These are phyloP conservation scores for Samia ricini DNA, from an alignment of 1,140 invertebrate species.

Conservation along the genomic window DNA sequence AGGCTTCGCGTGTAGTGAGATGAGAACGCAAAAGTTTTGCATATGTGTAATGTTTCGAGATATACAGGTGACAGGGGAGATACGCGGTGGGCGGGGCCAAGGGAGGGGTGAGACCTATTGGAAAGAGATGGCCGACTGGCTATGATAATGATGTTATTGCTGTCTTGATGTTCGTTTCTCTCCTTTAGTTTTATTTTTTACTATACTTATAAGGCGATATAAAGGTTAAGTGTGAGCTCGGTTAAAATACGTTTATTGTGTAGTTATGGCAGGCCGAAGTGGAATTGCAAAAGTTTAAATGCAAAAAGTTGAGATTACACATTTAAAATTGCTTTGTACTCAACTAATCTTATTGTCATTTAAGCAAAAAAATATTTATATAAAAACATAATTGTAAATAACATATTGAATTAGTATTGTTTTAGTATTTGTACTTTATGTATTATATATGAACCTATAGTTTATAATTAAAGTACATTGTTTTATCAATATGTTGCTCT, in stretches of 20 bases:
- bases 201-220: constrained; percentile 77
- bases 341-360: not conserved
- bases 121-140: constrained; percentile 73
- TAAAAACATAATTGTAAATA: too few relatives aligned
- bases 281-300: constrained; percentile 31
- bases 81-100: constrained; percentile 70
- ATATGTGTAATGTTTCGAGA: constrained; percentile 77
- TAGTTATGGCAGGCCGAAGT: constrained; percentile 49
- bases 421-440: too few relatives aligned
- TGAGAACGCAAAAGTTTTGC: constrained; percentile 72
- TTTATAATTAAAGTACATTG: too few relatives aligned
- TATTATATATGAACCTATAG: too few relatives aligned
- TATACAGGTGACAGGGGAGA: constrained; percentile 74
- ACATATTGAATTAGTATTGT: too few relatives aligned
- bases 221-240: constrained; percentile 72
- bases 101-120: constrained; percentile 70
- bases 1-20: constrained; percentile 41
- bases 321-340: constrained; percentile 48
- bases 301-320: constrained; percentile 65
- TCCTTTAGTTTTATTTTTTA: constrained; percentile 76
- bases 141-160: constrained; percentile 78
- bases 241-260: constrained; percentile 73
- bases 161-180: constrained; percentile 74
- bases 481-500: too few relatives aligned
- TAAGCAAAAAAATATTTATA: too few relatives aligned